These are phyloP conservation scores for Coenonympha arcania DNA, from an alignment of 2,888 invertebrate species.

Conservation along the genomic window DNA sequence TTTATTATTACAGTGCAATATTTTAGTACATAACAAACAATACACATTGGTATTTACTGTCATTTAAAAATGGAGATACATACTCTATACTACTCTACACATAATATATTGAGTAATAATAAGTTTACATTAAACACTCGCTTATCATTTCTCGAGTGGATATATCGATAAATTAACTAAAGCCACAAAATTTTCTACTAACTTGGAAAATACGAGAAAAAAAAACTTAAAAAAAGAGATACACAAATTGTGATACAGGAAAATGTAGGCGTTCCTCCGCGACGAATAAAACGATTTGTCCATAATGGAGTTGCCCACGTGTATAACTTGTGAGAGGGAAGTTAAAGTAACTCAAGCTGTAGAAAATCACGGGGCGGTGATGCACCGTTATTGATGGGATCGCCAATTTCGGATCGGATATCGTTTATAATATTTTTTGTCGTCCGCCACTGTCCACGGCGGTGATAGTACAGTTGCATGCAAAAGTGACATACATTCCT, in stretches of 20 bases:
- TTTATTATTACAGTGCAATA: constrained; percentile 10
- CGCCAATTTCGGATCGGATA: constrained; percentile 48
- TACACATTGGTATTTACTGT: constrained; percentile 1
- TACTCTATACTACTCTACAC: not conserved
- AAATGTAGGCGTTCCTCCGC: not conserved
- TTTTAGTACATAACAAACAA: too few relatives aligned
- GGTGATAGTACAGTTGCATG: constrained; percentile 35
- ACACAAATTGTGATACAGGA: not conserved
- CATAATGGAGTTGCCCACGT: constrained; percentile 16
- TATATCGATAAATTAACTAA: too few relatives aligned
- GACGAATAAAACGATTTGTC: constrained; percentile 12
- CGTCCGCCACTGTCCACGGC: constrained; percentile 32
- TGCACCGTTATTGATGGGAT: constrained; percentile 54
- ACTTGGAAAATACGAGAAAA: not conserved
- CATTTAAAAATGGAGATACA: not conserved
- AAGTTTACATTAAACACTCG: too few relatives aligned
- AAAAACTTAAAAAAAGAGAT: not conserved
- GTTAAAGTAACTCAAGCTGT: constrained; percentile 18
- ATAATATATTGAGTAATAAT: too few relatives aligned
- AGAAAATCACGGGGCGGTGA: constrained; percentile 29
- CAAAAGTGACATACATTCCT: constrained; percentile 30
- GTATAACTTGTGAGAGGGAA: constrained; percentile 17
- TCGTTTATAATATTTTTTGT: constrained; percentile 65
- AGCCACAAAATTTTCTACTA: too few relatives aligned
- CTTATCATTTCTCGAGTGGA: too few relatives aligned